Evolutionary conservation across 1,140 invertebrate species (phyloP).

Genomic region (Holotrichia oblita): DNA sequence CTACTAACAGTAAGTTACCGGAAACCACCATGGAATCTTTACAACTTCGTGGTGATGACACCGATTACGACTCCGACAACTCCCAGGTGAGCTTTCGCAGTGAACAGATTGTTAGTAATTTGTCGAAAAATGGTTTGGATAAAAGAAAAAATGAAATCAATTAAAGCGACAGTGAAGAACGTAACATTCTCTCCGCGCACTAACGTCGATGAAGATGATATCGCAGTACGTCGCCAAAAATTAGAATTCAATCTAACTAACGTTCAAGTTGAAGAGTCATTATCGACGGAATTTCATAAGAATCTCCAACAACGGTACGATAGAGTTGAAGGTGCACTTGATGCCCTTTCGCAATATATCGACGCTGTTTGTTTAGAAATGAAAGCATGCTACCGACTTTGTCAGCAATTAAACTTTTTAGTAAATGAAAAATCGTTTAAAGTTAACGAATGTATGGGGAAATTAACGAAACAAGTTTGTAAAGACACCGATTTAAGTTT

Average conservation of each 20-base stretch:
- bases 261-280: slow-evolving; percentile 49
- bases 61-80: too few species aligned
- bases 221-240: slow-evolving; percentile 34
- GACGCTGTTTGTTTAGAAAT: slow-evolving; percentile 50
- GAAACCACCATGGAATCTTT: too few species aligned
- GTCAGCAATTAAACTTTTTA: slow-evolving; percentile 44
- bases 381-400: slow-evolving; percentile 47
- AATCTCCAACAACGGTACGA: slow-evolving; percentile 44
- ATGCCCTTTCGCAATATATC: slow-evolving; percentile 49
- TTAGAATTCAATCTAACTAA: slow-evolving; percentile 42
- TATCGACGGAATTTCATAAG: slow-evolving; percentile 43
- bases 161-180: slow-evolving; percentile 13
- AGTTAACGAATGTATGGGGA: slow-evolving; percentile 44
- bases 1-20: too few species aligned
- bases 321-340: slow-evolving; percentile 48
- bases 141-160: background rate
- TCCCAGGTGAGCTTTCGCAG: too few species aligned
- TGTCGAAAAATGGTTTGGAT: too few species aligned
- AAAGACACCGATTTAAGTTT: slow-evolving; percentile 42
- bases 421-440: slow-evolving; percentile 43
- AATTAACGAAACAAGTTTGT: slow-evolving; percentile 44
- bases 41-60: too few species aligned
- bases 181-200: slow-evolving; percentile 25
- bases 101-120: too few species aligned
- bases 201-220: slow-evolving; percentile 43